Evolutionary conservation across 2,113 vertebrate species (phyloP).

Genomic region (Glaucidium brasilianum): DNA sequence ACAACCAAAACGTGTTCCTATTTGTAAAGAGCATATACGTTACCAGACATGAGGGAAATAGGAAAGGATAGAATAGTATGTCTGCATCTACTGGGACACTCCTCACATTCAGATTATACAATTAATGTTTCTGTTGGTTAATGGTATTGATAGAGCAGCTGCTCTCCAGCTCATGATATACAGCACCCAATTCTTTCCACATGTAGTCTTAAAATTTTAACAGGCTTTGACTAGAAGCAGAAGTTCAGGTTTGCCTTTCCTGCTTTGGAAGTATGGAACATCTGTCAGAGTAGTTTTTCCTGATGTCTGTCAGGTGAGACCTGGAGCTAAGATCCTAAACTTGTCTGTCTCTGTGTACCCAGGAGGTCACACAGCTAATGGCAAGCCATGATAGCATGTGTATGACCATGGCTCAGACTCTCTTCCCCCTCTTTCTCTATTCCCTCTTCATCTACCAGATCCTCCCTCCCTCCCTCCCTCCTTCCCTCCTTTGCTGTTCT

Average conservation of each 20-base stretch:
- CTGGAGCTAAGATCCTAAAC: not conserved
- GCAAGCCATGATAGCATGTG: rapidly evolving
- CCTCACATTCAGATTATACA: not conserved
- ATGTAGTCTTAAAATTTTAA: rapidly evolving
- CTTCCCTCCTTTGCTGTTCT: not conserved
- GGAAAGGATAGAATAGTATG: not conserved
- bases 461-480: rapidly evolving
- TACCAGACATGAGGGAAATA: not conserved
- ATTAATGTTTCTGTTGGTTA: not conserved
- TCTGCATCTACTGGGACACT: not conserved
- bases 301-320: not conserved
- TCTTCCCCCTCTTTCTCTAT: not conserved
- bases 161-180: not conserved
- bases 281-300: not conserved
- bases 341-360: not conserved
- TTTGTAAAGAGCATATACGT: not conserved
- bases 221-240: not conserved
- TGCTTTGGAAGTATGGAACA: not conserved
- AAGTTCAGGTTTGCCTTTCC: not conserved
- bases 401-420: not conserved
- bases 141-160: not conserved
- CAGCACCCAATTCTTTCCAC: not conserved
- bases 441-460: not conserved
- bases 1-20: not conserved
- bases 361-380: not conserved